Percentiles rank a stretch among this genome's conserved stretches.
These are phyloP conservation scores for Eidolon dupreanum DNA, from an alignment of 2,797 vertebrate genomes.

Conservation along the genomic window DNA sequence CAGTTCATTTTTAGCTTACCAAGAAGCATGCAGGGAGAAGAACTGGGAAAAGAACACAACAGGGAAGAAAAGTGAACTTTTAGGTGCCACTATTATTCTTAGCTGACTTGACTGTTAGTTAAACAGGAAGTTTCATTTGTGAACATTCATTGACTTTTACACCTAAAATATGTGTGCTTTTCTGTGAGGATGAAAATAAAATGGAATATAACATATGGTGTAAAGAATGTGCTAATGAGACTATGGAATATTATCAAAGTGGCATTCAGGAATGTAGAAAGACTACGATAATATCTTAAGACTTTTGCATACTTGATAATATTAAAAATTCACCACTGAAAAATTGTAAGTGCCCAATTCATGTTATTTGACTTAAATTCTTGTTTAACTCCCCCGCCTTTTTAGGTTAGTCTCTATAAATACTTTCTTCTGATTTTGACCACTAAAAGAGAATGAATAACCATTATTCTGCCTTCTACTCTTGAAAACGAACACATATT, in stretches of 20 bases:
- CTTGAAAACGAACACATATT: not conserved
- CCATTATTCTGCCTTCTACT: not conserved
- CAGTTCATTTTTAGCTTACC: not conserved
- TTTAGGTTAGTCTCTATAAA: not conserved
- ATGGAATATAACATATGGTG: not conserved
- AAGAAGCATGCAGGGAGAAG: not conserved
- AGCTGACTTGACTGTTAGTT: not conserved
- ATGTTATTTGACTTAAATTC: not conserved
- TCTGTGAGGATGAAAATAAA: not conserved
- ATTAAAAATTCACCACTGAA: not conserved
- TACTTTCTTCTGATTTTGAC: not conserved
- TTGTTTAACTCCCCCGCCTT: not conserved
- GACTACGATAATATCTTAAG: not conserved
- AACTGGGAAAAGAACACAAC: not conserved
- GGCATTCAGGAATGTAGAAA: not conserved
- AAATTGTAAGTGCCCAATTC: not conserved
- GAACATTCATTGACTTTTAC: not conserved
- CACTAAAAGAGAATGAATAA: not conserved
- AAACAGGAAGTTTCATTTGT: not conserved
- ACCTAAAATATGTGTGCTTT: not conserved
- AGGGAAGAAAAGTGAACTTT: not conserved
- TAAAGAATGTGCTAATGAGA: not conserved
- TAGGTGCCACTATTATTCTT: not conserved
- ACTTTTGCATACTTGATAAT: not conserved
- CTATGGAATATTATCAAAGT: not conserved